phyloP scores from a whole-genome alignment of 2,113 vertebrate genomes.

The Cebidichthys violaceus region DNA sequence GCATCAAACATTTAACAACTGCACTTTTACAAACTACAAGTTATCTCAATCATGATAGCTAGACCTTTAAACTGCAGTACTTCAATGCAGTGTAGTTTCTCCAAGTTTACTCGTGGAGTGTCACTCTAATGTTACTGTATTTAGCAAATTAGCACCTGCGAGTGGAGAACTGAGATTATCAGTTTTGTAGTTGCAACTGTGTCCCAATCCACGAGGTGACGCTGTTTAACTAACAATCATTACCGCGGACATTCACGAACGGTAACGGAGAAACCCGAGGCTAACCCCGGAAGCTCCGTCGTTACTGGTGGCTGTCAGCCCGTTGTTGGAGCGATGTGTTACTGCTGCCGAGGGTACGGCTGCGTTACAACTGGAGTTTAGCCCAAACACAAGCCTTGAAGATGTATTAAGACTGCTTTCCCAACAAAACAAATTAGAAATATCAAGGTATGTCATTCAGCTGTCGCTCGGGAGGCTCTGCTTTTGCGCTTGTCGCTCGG shows the following conservation, averaged over 20 bases:
- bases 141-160: slow-evolving; percentile 27
- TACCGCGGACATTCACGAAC: slow-evolving; percentile 29
- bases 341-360: slow-evolving; percentile 10
- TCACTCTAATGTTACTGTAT: neutral
- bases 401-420: slow-evolving; percentile 39
- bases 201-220: slow-evolving; percentile 1
- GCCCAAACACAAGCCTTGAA: neutral
- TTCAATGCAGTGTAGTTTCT: neutral
- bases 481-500: slow-evolving; percentile 6
- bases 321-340: slow-evolving; percentile 66
- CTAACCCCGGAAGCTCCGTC: slow-evolving; percentile 68
- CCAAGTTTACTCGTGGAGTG: neutral
- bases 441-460: slow-evolving; percentile 57
- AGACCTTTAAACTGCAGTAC: neutral
- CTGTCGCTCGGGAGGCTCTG: neutral
- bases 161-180: slow-evolving; percentile 31
- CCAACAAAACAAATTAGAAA: neutral
- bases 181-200: neutral
- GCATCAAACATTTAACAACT: neutral
- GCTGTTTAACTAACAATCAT: neutral
- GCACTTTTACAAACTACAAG: neutral
- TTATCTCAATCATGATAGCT: neutral
- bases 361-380: slow-evolving; percentile 7
- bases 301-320: slow-evolving; percentile 43
- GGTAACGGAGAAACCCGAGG: slow-evolving; percentile 58